Evolutionary conservation across 2,113 vertebrate species (phyloP).

Genomic region (Tenrec ecaudatus): DNA sequence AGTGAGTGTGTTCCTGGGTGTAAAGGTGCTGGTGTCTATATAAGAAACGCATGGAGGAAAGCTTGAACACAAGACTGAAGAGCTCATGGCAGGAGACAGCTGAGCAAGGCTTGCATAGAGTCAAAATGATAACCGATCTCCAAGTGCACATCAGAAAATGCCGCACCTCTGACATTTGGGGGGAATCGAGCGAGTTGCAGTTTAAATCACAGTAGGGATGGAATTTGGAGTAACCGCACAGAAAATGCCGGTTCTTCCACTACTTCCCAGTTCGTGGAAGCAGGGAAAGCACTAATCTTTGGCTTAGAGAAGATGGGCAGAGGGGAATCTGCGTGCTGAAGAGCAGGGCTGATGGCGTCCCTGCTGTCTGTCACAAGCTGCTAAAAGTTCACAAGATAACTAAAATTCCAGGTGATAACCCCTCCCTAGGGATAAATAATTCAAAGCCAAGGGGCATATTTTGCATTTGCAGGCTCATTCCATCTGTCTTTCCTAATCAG

Average conservation of each 20-base stretch:
- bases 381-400: constrained; percentile 37
- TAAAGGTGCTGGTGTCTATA: not conserved
- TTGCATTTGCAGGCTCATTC: constrained; percentile 50
- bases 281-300: constrained; percentile 43
- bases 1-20: not conserved
- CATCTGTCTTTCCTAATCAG: constrained; percentile 70
- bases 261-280: not conserved
- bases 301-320: not conserved
- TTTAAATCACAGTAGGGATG: not conserved
- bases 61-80: not conserved
- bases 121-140: not conserved
- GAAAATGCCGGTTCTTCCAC: constrained; percentile 19
- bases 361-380: not conserved
- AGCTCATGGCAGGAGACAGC: not conserved
- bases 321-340: not conserved
- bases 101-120: not conserved
- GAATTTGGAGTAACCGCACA: constrained; percentile 1
- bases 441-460: constrained; percentile 49
- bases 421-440: constrained; percentile 23
- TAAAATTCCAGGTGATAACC: constrained; percentile 60
- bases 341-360: not conserved
- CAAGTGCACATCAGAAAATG: not conserved
- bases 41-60: not conserved
- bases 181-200: constrained; percentile 2
- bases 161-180: constrained; percentile 11